Evolutionary conservation across 2,888 invertebrate species (phyloP), one percentile per base, ranked within the genome.

Genomic region (Encarsia formosa): DNA sequence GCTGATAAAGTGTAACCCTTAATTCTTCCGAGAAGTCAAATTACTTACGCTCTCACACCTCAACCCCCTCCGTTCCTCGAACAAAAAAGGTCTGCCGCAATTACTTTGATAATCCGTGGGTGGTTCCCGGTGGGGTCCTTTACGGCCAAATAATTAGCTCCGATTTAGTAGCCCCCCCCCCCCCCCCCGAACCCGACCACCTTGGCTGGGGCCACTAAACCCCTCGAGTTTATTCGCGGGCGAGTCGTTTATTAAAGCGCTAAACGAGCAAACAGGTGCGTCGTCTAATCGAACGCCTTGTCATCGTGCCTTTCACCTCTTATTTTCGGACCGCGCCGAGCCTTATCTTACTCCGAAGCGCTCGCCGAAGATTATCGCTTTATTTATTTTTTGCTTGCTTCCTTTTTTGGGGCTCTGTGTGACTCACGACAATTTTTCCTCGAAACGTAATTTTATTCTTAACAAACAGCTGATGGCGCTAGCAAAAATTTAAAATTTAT

Each of bases 111-210:
- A n/a, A n/a, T n/a, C n/a, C n/a, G n/a, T n/a, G n/a, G n/a, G n/a
- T n/a, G n/a, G n/a, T n/a, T n/a, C n/a, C n/a, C 22, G 24, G 38
- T 22, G 20, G 44, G 59, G 58, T 56, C 44, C 50, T 56, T 53
- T 66, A 65, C 69, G 66, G 67, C 66, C 66, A 65, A 71, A 69
- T 69, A 71, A 71, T 71, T 71, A 70, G 70, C 67, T 64, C 67
- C 65, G 67, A 70, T 70, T 71, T 70, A 69, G 68, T 67, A 64
- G 64, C 65, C n/a, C n/a, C n/a, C n/a, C n/a, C n/a, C n/a, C n/a
- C n/a, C n/a, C n/a, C n/a, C n/a, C n/a, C n/a, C n/a, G 60, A 67
- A 64, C 65, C 62, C 64, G 65, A 65, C 55, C 54, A 50, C 56
- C 47, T 54, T 47, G 51, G 52, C 52, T 26, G 5, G 18, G 5